phyloP scores from a whole-genome alignment of 2,113 vertebrate genomes.

The Cardinalis cardinalis region DNA sequence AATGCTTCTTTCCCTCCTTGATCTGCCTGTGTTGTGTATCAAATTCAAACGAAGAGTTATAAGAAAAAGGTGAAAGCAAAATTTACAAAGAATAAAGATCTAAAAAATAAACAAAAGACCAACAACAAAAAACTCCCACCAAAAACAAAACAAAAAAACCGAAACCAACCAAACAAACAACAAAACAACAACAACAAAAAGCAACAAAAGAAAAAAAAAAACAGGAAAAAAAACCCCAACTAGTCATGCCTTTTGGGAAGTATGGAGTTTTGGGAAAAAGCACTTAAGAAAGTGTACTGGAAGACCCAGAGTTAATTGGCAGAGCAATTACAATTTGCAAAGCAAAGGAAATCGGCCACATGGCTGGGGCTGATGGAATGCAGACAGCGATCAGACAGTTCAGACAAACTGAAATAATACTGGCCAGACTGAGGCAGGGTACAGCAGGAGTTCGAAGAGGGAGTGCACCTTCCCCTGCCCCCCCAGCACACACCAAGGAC shows the following conservation, averaged over 20 bases:
- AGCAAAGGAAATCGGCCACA: background rate
- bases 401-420: constrained; percentile 14
- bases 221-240: accelerated
- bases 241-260: background rate
- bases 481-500: background rate
- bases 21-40: background rate
- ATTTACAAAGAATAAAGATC: background rate
- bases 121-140: accelerated
- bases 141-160: background rate
- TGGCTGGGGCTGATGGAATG: constrained; percentile 22
- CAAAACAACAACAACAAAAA: background rate
- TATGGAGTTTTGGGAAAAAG: background rate
- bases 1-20: background rate
- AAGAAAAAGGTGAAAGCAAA: background rate
- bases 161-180: background rate
- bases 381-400: constrained; percentile 22
- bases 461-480: background rate
- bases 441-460: background rate
- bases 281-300: background rate
- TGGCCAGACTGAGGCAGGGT: background rate
- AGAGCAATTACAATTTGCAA: background rate
- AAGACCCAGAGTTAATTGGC: constrained; percentile 24
- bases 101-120: background rate
- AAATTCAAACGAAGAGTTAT: background rate
- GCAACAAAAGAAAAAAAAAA: too few species aligned